Conservation (phyloP, 2,113 vertebrate genomes). For the Strigops habroptila region DNA sequence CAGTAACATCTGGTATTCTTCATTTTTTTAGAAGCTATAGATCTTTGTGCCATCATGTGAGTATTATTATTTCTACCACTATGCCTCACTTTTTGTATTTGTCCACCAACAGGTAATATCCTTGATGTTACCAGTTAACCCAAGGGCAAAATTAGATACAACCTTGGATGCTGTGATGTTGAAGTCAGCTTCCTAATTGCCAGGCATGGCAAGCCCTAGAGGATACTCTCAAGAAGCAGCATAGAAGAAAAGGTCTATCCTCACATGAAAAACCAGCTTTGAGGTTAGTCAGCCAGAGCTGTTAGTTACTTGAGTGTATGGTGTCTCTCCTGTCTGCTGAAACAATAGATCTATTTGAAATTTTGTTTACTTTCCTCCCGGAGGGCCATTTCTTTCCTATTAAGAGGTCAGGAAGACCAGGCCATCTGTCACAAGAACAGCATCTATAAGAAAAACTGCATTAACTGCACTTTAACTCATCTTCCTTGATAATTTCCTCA, state of each 20-base stretch:
- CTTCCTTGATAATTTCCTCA: background rate
- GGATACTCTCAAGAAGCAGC: background rate
- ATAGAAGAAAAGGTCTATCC: background rate
- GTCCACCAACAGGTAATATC: background rate
- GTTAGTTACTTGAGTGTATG: background rate
- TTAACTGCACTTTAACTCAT: background rate
- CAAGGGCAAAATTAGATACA: background rate
- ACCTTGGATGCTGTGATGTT: background rate
- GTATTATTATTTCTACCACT: background rate
- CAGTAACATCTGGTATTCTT: slow-evolving; percentile 36
- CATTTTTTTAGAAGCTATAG: slow-evolving; percentile 15
- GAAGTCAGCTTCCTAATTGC: background rate
- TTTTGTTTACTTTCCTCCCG: background rate
- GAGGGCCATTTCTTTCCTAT: slow-evolving; percentile 11
- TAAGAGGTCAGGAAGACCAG: background rate
- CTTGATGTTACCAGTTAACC: background rate
- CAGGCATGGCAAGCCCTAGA: background rate
- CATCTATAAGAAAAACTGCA: background rate
- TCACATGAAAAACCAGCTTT: background rate
- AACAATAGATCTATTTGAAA: background rate
- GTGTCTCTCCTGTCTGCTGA: background rate
- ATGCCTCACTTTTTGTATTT: background rate
- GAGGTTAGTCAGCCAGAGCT: background rate
- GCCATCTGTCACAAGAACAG: background rate
- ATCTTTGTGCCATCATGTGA: background rate